Base-by-base conservation (phyloP, 1,140 invertebrate species). In the Drosophila tsacasi region DNA sequence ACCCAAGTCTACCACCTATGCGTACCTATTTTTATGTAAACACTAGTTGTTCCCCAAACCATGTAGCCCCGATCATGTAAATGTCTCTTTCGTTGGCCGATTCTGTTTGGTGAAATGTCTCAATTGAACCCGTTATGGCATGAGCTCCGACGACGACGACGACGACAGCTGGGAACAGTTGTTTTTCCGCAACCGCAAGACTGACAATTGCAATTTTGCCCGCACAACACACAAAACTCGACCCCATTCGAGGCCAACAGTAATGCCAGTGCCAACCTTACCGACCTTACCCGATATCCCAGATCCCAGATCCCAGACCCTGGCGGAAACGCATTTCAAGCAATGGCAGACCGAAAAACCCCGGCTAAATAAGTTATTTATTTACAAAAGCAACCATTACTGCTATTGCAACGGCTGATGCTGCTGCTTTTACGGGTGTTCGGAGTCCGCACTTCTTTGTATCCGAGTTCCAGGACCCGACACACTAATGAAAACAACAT, bases 401-500 rank as follows among this genome's bases (percentile, higher is more conserved):
- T 37, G 81, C 47, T 66, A 40, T 40, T 40, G 69, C 67, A 79
- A 49, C 61, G 46, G 62, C 30, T 30, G 27, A 2, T 40, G 58
- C 54, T 66, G 58, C 61, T 79, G 73, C 35, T 61, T 59, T 50
- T 72, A 72, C 69, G 17, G 65, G 35, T 55, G 8, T 17, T 40
- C 27, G n/a, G 58, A 42, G 27, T 63, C 59, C 30, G 32, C n/a
- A 57, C 23, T 77, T 68, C 72, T 63, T 59, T 60, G 55, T 73
- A 61, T 35, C 54, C 15, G 17, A 12, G 50, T 25, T 69, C 13
- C 61, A 42, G 27, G 55, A 65, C 58, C 67, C 61, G 44, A 66
- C 63, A 37, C 84, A 37, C 84, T 89, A 87, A 87, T 87, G 84
- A 87, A 87, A 87, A 90, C 84, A 89, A 79, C 84, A 87, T 89